phyloP scores from a whole-genome alignment of 2,797 vertebrate species.

The Acrossocheilus fasciatus region DNA sequence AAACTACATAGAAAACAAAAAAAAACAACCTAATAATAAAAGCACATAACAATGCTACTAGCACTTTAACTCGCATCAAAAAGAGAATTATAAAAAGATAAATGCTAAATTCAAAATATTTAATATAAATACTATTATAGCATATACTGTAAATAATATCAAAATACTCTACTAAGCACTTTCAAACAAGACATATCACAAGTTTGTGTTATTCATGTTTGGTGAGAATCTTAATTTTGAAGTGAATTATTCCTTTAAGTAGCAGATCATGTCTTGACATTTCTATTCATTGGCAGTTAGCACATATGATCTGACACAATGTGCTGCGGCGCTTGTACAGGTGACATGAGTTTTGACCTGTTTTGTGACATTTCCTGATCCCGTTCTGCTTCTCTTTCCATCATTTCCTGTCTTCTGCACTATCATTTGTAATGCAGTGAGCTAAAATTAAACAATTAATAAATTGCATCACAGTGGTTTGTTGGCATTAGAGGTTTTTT shows the following conservation, averaged over 20 bases:
- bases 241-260: background rate
- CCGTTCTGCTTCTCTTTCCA: background rate
- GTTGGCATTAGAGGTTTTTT: background rate
- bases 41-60: background rate
- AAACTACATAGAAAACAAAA: too few relatives aligned
- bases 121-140: background rate
- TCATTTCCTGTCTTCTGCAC: background rate
- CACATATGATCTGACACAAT: background rate
- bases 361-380: background rate
- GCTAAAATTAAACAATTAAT: background rate
- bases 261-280: background rate
- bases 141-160: background rate
- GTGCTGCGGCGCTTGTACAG: too few relatives aligned
- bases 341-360: too few relatives aligned
- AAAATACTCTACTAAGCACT: too few relatives aligned
- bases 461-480: background rate
- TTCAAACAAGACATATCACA: too few relatives aligned
- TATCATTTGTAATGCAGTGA: background rate
- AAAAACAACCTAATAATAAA: background rate
- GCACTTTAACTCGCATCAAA: too few relatives aligned
- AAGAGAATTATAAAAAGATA: too few relatives aligned
- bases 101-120: background rate
- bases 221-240: background rate
- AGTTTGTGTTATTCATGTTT: background rate
- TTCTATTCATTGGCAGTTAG: background rate